These are phyloP conservation scores for Petrocephalus microphthalmus DNA, from an alignment of 2,113 vertebrate genomes.

Conservation along the genomic window DNA sequence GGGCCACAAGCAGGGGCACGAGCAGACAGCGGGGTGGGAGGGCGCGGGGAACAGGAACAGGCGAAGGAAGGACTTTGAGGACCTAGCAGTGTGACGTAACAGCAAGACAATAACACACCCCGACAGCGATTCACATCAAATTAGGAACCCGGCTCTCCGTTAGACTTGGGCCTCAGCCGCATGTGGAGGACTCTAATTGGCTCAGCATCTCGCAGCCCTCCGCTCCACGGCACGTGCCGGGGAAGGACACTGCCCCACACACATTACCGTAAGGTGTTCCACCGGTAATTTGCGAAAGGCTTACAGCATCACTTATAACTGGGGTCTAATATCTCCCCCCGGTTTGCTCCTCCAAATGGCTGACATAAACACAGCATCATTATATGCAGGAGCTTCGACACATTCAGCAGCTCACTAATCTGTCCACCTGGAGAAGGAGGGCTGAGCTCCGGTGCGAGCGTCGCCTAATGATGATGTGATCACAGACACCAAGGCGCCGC, in stretches of 20 bases:
- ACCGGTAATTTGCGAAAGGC: background rate
- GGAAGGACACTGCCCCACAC: background rate
- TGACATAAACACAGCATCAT: background rate
- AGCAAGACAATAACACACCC: background rate
- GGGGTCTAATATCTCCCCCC: background rate
- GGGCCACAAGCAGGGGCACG: background rate
- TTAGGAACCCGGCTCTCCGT: background rate
- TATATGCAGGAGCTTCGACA: background rate
- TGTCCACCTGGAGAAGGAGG: background rate
- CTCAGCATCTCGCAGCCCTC: background rate
- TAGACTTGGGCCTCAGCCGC: background rate
- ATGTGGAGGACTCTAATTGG: too few species aligned
- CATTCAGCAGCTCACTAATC: background rate
- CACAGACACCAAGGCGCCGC: background rate
- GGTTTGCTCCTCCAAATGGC: background rate
- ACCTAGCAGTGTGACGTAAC: background rate
- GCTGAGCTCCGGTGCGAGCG: background rate
- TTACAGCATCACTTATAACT: background rate
- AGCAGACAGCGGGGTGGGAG: background rate
- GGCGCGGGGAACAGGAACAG: background rate
- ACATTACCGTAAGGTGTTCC: background rate
- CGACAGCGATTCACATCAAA: constrained; percentile 5
- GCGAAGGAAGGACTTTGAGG: background rate
- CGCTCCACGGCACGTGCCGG: background rate
- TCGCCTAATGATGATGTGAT: background rate